These are phyloP conservation scores for Parus major DNA, from an alignment of 2,113 vertebrate genomes.

Conservation along the genomic window DNA sequence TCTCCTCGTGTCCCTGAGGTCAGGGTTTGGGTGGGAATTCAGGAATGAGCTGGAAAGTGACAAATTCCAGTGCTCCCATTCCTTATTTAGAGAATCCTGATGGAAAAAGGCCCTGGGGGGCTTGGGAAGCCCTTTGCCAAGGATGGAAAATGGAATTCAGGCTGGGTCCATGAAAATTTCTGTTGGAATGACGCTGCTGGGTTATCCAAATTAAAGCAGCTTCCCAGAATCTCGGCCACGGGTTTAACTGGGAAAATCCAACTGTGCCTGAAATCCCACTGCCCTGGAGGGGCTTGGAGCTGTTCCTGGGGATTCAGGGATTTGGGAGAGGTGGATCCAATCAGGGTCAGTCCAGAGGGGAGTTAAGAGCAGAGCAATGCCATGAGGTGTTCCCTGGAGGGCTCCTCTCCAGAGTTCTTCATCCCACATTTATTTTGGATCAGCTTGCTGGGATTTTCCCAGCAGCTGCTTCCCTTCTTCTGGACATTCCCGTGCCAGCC, in stretches of 20 bases:
- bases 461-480: not conserved
- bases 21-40: not conserved
- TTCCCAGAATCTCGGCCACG: not conserved
- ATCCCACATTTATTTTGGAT: not conserved
- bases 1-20: fast-evolving
- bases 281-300: not conserved
- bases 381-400: not conserved
- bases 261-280: not conserved
- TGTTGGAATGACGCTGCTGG: not conserved
- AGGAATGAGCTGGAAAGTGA: not conserved
- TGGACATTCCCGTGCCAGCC: not conserved
- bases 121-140: not conserved
- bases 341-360: not conserved
- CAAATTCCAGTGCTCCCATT: not conserved
- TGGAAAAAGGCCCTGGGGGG: not conserved
- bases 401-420: not conserved
- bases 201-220: not conserved
- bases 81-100: not conserved
- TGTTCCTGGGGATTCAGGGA: not conserved
- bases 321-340: not conserved
- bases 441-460: not conserved
- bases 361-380: not conserved
- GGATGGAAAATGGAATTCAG: not conserved
- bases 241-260: not conserved
- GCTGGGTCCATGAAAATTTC: not conserved